A percentile compares a stretch with the other conserved stretches of the same genome.
Conservation (phyloP, 2,113 vertebrate species). For the Camelus bactrianus region DNA sequence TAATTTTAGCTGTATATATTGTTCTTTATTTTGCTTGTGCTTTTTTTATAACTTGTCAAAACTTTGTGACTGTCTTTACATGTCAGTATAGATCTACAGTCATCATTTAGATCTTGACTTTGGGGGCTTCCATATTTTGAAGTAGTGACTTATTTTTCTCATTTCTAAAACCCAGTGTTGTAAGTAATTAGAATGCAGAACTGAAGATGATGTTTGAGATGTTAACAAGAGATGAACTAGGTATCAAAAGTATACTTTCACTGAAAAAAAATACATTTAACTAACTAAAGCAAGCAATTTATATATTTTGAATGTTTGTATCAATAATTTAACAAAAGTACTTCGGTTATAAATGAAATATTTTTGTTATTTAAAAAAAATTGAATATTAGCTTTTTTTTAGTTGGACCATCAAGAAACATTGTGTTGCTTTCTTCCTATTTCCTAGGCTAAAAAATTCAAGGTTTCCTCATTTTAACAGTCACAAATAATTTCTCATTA, state of each 20-base stretch:
- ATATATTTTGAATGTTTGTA: constrained; percentile 24
- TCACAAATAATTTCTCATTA: neutral
- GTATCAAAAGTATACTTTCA: constrained; percentile 26
- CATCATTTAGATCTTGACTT: constrained; percentile 45
- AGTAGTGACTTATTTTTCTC: constrained; percentile 39
- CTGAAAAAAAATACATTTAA: neutral
- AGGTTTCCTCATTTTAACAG: neutral
- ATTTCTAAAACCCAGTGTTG: neutral
- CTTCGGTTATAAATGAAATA: constrained; percentile 38
- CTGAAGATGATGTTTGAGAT: neutral
- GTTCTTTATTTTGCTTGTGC: neutral
- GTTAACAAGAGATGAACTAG: neutral
- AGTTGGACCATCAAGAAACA: neutral
- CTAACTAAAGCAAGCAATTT: constrained; percentile 25
- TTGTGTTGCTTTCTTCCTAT: neutral
- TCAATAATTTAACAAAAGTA: neutral
- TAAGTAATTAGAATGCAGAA: constrained; percentile 15
- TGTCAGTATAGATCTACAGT: neutral
- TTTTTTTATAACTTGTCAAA: neutral
- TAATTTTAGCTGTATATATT: constrained; percentile 6
- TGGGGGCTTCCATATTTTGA: neutral
- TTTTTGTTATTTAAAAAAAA: constrained; percentile 15
- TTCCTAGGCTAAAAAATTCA: neutral
- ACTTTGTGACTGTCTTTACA: constrained; percentile 29
- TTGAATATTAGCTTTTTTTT: neutral